Conservation (phyloP, 2,797 vertebrate genomes). For the Intellagama lesueurii region DNA sequence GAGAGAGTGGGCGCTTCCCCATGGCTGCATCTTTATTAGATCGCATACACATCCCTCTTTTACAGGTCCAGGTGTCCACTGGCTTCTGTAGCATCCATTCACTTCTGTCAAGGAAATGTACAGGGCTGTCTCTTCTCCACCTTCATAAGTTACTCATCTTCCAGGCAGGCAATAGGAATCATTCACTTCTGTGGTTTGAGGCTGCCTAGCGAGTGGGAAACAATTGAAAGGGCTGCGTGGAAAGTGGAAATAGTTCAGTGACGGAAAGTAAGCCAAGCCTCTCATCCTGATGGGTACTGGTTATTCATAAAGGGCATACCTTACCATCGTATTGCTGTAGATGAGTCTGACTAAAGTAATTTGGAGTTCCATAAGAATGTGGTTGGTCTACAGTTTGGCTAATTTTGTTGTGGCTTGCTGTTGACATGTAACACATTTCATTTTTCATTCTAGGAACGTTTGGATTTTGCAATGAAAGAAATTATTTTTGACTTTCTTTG, state of each 20-base stretch:
- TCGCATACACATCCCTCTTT: background rate
- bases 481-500: constrained; percentile 99
- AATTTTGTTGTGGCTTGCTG: background rate
- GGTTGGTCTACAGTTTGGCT: background rate
- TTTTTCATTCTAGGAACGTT: constrained; percentile 87
- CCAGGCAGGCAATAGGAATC: background rate
- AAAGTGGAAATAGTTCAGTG: background rate
- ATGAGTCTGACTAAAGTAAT: background rate
- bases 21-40: background rate
- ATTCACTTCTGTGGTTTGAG: background rate
- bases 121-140: background rate
- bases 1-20: background rate
- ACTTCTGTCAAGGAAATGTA: background rate
- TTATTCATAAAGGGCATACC: background rate
- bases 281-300: background rate
- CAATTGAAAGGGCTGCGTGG: background rate
- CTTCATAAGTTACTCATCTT: background rate
- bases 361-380: background rate
- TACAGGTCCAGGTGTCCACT: background rate
- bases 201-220: background rate
- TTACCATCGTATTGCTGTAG: background rate
- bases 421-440: background rate
- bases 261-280: background rate
- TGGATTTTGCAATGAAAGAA: constrained; percentile 99
- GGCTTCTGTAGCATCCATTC: background rate